Base-by-base conservation (phyloP, 2,113 vertebrate genomes). In the Pygoscelis adeliae region DNA sequence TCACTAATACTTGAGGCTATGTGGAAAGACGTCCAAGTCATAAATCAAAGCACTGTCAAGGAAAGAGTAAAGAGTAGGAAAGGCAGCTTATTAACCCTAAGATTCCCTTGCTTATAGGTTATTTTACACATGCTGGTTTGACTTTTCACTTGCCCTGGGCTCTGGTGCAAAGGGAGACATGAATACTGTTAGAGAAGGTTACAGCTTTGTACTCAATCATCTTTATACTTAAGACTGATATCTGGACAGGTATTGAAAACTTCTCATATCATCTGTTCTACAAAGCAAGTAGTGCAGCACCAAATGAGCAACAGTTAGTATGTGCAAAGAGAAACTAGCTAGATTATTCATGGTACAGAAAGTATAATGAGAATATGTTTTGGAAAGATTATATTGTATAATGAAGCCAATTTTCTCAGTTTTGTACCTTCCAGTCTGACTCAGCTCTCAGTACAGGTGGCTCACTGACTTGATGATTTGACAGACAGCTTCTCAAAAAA, bases 221-320 rank as follows among this genome's bases (percentile, higher is more conserved):
- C n/a, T 79, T 81, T 79, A 52, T 21, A 50, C 9, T 71, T 40
- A 38, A 32, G 8, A 58, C 19, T 52, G 18, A 1, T 73, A 40
- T 34, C 36, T 83, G 26, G 26, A 27, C 34, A 65, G 32, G 10
- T 49, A 67, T 13, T 47, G 26, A 84, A 76, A 83, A 65, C 6
- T 49, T 69, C 66, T 27, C 0, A 0, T 58, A 13, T 77, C 29
- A 44, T 77, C 40, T 36, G 13, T 17, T 73, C 22, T 65, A 10
- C 11, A 13, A 2, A 50, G n/a, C 18, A 79, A 86, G 34, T 5
- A 63, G 32, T 36, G 30, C 27, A 63, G 26, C 23, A 32, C 10
- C 44, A 79, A 72, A 83, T 59, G 15, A 56, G 13, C 14, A 80
- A 40, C n/a, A 82, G 32, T 52, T 62, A 79, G 16, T 27, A 30